Conservation (phyloP, 1,140 invertebrate species). For the Drosophila pachea region DNA sequence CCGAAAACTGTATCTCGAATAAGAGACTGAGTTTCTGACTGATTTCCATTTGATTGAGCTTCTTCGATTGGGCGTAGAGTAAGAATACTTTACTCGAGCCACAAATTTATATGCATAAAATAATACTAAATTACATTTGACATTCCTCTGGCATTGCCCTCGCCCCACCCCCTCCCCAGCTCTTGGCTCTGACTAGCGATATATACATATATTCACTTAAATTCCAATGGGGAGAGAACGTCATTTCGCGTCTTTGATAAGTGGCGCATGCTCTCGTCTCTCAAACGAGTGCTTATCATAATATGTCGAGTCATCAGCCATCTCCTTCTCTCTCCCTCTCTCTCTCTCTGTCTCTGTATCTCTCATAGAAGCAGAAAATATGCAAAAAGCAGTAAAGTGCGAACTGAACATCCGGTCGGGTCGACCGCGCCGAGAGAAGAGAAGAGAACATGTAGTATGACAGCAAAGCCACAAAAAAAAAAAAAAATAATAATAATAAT, state of each 20-base stretch:
- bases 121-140: conserved; percentile 1
- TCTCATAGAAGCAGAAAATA: neutral
- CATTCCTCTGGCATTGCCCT: neutral
- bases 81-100: neutral
- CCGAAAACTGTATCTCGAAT: too few species aligned
- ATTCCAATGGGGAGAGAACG: neutral
- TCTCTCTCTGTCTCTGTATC: too few species aligned
- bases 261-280: conserved; percentile 1
- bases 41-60: neutral
- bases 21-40: neutral
- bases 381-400: conserved; percentile 19
- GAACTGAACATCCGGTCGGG: conserved; percentile 18
- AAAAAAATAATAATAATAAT: neutral
- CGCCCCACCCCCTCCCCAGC: too few species aligned
- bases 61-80: too few species aligned
- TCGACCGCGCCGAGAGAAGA: neutral
- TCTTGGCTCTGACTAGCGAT: neutral
- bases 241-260: neutral
- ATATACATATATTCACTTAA: neutral
- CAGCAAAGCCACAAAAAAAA: conserved; percentile 7
- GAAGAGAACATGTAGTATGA: neutral
- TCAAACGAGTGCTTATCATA: conserved; percentile 17
- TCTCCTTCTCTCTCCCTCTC: neutral
- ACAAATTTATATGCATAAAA: neutral
- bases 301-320: conserved; percentile 17